Evolutionary conservation across 2,888 invertebrate genomes (phyloP), one percentile per base, ranked within the genome.

Genomic region (Epinotia nisella): DNA sequence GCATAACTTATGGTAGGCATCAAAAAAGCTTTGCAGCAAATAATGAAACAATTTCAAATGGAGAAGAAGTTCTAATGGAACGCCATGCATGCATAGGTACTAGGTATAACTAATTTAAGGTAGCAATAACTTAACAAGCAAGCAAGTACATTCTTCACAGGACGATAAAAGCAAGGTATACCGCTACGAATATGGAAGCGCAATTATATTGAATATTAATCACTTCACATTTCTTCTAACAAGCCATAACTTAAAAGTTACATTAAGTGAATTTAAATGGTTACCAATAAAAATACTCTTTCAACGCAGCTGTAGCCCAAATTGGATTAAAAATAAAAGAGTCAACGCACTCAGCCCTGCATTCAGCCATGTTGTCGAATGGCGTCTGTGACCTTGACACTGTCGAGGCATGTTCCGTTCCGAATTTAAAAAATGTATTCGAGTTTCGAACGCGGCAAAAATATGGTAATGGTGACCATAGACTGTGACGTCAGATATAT

Each of bases 311-410:
- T 82, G 82, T 80, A 78, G 78, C 78, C 78, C 76, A 81, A 81
- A 83, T 80, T 80, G 80, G 80, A 78, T 77, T 74, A 71, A 76
- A 78, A 79, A 80, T 76, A 75, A 75, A 78, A 77, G 77, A 81
- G 81, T 81, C 77, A 79, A 78, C 76, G 80, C 77, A 67, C 77
- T 76, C 76, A 53, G 78, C 73, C 53, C 59, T 64, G 73, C 69
- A 73, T 68, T 53, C 68, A 64, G 58, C 59, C 73, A 69, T 64
- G 64, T 68, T 49, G n/a, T 66, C 70, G 70, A 68, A 82, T 81
- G 80, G 80, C 80, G 82, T 82, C 82, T 86, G 80, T 86, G 90
- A 88, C 90, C 89, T 89, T 89, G 90, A 85, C 89, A 87, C 82
- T 84, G 83, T 78, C 81, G 77, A 39, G 64, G 58, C 62, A 59